Percentiles rank a stretch among this genome's conserved stretches.
These are phyloP conservation scores for Limonius californicus DNA, from an alignment of 1,140 invertebrate genomes.

Conservation along the genomic window DNA sequence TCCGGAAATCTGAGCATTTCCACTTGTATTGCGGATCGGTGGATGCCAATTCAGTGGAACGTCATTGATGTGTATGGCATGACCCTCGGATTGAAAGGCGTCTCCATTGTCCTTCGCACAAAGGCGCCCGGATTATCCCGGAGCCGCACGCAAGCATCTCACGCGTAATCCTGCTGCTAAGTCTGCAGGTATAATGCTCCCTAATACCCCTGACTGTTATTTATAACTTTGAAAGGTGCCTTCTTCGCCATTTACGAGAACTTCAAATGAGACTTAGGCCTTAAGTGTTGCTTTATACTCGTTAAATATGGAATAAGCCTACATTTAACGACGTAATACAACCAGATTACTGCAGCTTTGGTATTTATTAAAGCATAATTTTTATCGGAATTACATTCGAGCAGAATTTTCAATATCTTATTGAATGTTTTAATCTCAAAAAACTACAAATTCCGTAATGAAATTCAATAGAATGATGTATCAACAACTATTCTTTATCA, in stretches of 20 bases:
- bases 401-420: too few species aligned
- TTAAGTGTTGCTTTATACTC: not conserved
- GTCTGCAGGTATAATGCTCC: slow-evolving; percentile 7
- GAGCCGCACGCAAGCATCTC: slow-evolving; percentile 18
- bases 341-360: too few species aligned
- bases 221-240: slow-evolving; percentile 14
- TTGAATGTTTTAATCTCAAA: too few species aligned
- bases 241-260: slow-evolving; percentile 2
- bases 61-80: slow-evolving; percentile 9
- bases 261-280: not conserved
- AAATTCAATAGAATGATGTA: too few species aligned
- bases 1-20: slow-evolving; percentile 1
- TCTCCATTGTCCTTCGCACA: slow-evolving; percentile 23
- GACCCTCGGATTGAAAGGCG: slow-evolving; percentile 19
- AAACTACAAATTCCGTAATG: too few species aligned
- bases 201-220: slow-evolving; percentile 10
- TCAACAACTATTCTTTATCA: too few species aligned
- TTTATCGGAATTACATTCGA: too few species aligned
- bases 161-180: slow-evolving; percentile 18
- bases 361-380: too few species aligned
- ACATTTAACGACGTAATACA: not conserved
- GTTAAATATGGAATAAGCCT: slow-evolving; percentile 4
- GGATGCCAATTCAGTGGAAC: not conserved
- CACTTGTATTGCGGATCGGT: slow-evolving; percentile 1
- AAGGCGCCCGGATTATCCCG: slow-evolving; percentile 17